Base-by-base conservation (phyloP, 2,113 vertebrate species). In the Mesoclemmys tuberculata region DNA sequence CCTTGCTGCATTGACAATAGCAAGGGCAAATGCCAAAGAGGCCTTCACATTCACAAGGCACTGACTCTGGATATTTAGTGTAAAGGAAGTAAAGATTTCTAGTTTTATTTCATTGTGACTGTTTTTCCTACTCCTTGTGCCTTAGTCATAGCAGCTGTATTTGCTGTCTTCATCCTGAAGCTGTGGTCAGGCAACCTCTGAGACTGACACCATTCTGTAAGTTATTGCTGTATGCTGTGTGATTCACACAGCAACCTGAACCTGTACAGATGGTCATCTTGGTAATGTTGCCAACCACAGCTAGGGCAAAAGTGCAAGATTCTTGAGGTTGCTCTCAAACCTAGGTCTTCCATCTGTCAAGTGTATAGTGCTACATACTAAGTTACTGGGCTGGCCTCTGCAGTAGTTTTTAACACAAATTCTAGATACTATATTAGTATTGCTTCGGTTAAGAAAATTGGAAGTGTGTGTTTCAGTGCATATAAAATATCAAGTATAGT, bases 11-110 rank as follows among this genome's bases (percentile, higher is more conserved):
- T 81, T 71, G 44, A 94, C 83, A 64, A 94, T 89, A 88, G 85
- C 80, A 95, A 95, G 71, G 82, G 68, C 71, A 96, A 96, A 48
- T 96, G 87, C 91, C 97, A 96, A 97, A 97, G 95, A 97, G 94
- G 93, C 95, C 95, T 97, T 97, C 88, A 86, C 41, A 26, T 46
- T 77, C 74, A 77, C 6, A 46, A 56, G 90, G 74, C 94, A 92
- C 90, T 92, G 85, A 90, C 93, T 81, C 89, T 89, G 84, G 95
- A 95, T 94, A 82, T 80, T 41, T 95, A 80, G 90, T 80, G 92
- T 89, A 92, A 96, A 95, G 88, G 96, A 93, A 89, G 87, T 94
- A 93, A 18, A 93, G 82, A 89, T 86, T 93, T 19, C 49, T 81
- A 79, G 89, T 80, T 46, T 88, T 52, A 83, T 44, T 96, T 96